A percentile compares a stretch with the other conserved stretches of the same genome.
These are phyloP conservation scores for Chelonus insularis DNA, from an alignment of 1,140 invertebrate species.

Conservation along the genomic window DNA sequence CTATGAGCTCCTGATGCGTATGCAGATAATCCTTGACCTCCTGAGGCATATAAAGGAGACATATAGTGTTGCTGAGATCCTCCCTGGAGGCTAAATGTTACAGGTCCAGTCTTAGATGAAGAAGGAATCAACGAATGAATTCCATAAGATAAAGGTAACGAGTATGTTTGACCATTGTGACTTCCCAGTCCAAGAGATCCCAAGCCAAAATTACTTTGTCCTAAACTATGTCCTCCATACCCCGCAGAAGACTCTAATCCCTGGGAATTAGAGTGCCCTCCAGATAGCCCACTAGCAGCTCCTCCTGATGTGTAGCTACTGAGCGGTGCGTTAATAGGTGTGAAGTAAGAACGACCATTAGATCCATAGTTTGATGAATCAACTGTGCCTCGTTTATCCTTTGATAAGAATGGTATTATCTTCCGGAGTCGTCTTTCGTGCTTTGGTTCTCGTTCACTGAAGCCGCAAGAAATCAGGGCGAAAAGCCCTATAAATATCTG, in stretches of 20 bases:
- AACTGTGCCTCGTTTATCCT: conserved; percentile 49
- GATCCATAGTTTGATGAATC: conserved; percentile 44
- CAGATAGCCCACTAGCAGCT: conserved; percentile 7
- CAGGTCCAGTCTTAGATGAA: conserved; percentile 48
- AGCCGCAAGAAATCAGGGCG: conserved; percentile 34
- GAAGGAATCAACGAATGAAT: conserved; percentile 32
- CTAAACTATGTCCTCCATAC: conserved; percentile 27
- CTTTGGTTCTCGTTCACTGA: conserved; percentile 34
- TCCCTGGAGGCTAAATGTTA: conserved; percentile 43
- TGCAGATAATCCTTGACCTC: conserved; percentile 35
- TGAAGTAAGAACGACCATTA: conserved; percentile 32
- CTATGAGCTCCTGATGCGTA: conserved; percentile 25
- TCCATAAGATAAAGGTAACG: conserved; percentile 18
- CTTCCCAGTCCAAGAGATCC: conserved; percentile 31
- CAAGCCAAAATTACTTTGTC: conserved; percentile 27
- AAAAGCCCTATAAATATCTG: conserved; percentile 44
- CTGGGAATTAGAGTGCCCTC: conserved; percentile 21
- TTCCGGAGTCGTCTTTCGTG: conserved; percentile 35
- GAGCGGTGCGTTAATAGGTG: conserved; percentile 24
- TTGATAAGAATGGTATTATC: conserved; percentile 25
- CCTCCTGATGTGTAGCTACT: conserved; percentile 29
- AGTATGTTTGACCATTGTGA: neutral
- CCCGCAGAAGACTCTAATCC: conserved; percentile 29
- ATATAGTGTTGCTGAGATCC: conserved; percentile 19
- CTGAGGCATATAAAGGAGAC: conserved; percentile 27